Base-by-base conservation (phyloP, 2,888 invertebrate genomes). In the Agonopterix alstromeriana region DNA sequence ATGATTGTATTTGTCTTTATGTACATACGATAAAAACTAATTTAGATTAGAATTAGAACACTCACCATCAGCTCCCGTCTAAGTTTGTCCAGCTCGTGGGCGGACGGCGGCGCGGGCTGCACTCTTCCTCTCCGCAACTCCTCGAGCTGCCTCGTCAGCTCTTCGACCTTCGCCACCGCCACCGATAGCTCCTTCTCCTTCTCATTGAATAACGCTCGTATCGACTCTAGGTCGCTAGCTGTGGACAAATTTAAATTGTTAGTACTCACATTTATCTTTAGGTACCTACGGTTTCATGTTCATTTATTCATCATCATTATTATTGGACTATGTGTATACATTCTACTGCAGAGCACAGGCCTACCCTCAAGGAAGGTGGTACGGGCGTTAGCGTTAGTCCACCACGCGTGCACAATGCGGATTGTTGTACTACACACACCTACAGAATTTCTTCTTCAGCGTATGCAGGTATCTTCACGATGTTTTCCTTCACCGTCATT, bases 111-210 rank as follows among this genome's bases (percentile, higher is more conserved):
- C 52, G 90, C 85, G 5, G 91, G 90, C 63, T 91, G 91, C 43
- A 90, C 89, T 73, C 94, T 85, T 49, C 94, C 92, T 62, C 94
- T 78, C 64, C 95, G 90, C 61, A 99, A 87, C 71, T 98, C 97
- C 77, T 99, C 98, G 60, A 99, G 90, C 87, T 99, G 98, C 65
- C 95, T 90, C 56, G 97, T 98, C 74, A 99, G 90, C 85, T 98
- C 97, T 73, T 99, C 98, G 72, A 98, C 98, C 88, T 98, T 97
- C 70, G 96, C 96, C 74, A 98, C 98, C n/a, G 98, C 98, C 91
- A 97, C 89, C 50, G 97, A 95, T 54, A 99, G 89, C 86, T 98
- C 98, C 83, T 98, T 98, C 80, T 98, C 98, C 77, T 98, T 98
- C 77, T 98, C 98, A 90, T 97, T 97, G 92, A 98, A 98, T 53